Evolutionary conservation across 2,113 vertebrate genomes (phyloP).

Genomic region (Platichthys flesus): DNA sequence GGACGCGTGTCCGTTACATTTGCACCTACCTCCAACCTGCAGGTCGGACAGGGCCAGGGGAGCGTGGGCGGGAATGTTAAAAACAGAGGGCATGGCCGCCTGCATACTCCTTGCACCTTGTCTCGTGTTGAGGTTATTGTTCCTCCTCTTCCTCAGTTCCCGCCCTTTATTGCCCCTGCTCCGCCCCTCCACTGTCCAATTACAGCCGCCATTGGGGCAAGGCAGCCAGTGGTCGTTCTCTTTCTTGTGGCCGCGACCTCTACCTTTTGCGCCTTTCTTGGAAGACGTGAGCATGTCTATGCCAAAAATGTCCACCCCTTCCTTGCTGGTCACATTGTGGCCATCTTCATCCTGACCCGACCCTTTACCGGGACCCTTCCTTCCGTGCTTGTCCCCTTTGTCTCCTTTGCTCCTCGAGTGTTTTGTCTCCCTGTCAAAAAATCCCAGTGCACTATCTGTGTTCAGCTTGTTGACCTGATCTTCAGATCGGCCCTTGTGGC

Average conservation of each 20-base stretch:
- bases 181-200: constrained; percentile 74
- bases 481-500: constrained; percentile 40
- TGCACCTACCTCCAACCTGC: constrained; percentile 88
- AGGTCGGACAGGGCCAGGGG: constrained; percentile 83
- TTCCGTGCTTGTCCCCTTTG: constrained; percentile 57
- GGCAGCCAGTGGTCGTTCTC: constrained; percentile 60
- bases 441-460: constrained; percentile 50
- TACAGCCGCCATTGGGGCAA: constrained; percentile 71
- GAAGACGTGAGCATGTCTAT: constrained; percentile 18
- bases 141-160: constrained; percentile 82
- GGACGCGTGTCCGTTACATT: constrained; percentile 88
- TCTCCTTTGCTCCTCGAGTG: constrained; percentile 57
- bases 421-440: constrained; percentile 69
- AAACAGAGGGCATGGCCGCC: constrained; percentile 25
- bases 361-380: constrained; percentile 71
- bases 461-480: constrained; percentile 55
- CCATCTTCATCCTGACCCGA: constrained; percentile 67
- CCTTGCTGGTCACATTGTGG: constrained; percentile 82
- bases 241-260: constrained; percentile 68
- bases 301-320: constrained; percentile 48
- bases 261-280: constrained; percentile 65
- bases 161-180: constrained; percentile 57
- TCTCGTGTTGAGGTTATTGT: constrained; percentile 69
- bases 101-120: constrained; percentile 54
- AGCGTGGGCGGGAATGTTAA: constrained; percentile 20